Base-by-base conservation (phyloP, 2,113 vertebrate species). In the Tupaia tana region DNA sequence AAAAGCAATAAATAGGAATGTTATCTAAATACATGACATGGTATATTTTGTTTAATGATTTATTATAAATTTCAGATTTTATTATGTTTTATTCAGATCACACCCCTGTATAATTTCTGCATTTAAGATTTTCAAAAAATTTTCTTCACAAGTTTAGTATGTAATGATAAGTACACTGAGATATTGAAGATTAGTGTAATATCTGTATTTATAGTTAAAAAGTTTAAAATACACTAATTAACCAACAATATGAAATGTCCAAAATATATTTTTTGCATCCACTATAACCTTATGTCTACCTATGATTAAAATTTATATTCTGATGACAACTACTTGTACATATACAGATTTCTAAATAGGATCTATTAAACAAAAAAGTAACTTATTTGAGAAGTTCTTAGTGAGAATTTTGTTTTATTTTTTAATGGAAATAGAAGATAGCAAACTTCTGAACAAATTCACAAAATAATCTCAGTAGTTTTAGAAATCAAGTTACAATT, bases 381-480 rank as follows among this genome's bases (percentile, higher is more conserved):
- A 93, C 52, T 96, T 78, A 83, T 67, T 88, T 93, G 34, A 58
- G 31, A 96, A 90, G 7, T 29, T 80, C 58, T 93, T 90, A 59
- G 81, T 69, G 74, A 89, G 58, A 90, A 8, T 19, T 56, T 84
- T 91, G 89, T 89, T 52, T 56, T 64, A n/a, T 43, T 82, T 82
- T 83, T 71, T 59, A 86, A 85, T 85, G 94, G 64, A 96, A 89
- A 19, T 80, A 71, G 69, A 90, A 94, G 93, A 86, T 86, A 96
- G 64, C 43, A 86, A 95, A 91, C 43, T 91, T 95, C 79, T 86
- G 34, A 95, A 67, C n/a, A 91, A 90, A 20, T 88, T 73, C 2
- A 78, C 14, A 95, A 94, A 96, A 92, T 90, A 90, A 95, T 83
- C 11, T 97, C 64, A 92, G n/a, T 88, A 95, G 94, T 95, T 96